Percentiles rank a stretch among this genome's conserved stretches.
Conservation (phyloP, 2,888 invertebrate species). For the Xestia c-nigrum region DNA sequence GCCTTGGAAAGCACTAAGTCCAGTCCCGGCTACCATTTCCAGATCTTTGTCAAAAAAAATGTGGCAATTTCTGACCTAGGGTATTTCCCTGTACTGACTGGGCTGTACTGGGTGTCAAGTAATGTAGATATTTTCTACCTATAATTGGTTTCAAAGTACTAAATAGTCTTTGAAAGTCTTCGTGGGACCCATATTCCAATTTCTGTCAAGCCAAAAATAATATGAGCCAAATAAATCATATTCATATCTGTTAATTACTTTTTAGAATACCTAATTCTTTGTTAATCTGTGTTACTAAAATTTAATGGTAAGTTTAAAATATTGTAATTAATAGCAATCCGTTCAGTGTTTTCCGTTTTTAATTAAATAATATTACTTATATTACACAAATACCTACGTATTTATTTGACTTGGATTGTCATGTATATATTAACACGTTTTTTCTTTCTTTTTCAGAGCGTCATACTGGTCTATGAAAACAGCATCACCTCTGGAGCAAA, state of each 20-base stretch:
- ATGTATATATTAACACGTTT: background rate
- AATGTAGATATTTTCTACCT: background rate
- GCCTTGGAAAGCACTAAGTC: background rate
- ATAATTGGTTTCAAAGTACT: background rate
- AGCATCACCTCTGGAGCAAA: constrained; percentile 72
- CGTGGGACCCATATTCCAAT: background rate
- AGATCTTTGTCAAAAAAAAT: background rate
- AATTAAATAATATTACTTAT: background rate
- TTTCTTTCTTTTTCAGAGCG: constrained; percentile 78
- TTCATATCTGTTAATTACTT: background rate
- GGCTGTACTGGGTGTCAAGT: background rate
- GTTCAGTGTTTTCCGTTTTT: background rate
- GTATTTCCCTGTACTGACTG: too few species aligned
- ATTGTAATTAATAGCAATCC: constrained; percentile 4
- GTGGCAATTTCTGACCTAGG: too few species aligned
- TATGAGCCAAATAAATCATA: background rate
- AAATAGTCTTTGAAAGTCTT: background rate
- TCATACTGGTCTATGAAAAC: constrained; percentile 83
- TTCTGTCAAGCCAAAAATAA: background rate
- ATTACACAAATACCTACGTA: background rate
- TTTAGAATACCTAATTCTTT: background rate
- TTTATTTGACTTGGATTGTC: background rate
- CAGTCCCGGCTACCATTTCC: background rate
- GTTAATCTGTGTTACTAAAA: constrained; percentile 12
- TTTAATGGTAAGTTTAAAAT: constrained; percentile 18